Conservation (phyloP, 2,113 vertebrate genomes). For the Tachysurus fulvidraco region DNA sequence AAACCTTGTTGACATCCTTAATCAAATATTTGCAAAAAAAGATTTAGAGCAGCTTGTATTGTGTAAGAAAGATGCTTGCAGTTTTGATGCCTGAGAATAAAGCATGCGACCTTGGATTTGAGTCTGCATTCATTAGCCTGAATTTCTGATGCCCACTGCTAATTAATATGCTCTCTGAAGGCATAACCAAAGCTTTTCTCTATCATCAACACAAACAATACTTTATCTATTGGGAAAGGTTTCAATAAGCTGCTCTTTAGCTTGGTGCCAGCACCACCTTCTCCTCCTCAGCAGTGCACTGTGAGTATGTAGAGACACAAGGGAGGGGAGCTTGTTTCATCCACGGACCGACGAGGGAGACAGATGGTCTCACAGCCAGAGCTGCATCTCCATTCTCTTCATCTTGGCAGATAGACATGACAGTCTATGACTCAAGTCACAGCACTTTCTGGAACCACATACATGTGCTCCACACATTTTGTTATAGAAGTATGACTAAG, state of each 20-base stretch:
- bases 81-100: background rate
- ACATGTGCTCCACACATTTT: constrained; percentile 34
- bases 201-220: constrained; percentile 26
- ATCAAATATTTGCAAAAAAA: background rate
- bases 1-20: background rate
- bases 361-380: constrained; percentile 56
- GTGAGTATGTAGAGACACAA: constrained; percentile 48
- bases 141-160: background rate
- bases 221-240: constrained; percentile 37
- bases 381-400: constrained; percentile 41
- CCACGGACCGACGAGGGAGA: constrained; percentile 40
- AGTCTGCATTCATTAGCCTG: constrained; percentile 11
- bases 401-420: constrained; percentile 47
- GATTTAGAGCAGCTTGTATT: background rate
- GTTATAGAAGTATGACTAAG: constrained; percentile 34
- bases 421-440: constrained; percentile 53
- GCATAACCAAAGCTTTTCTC: constrained; percentile 21
- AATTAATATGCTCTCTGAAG: constrained; percentile 28
- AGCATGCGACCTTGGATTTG: background rate
- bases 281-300: constrained; percentile 42
- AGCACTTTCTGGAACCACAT: constrained; percentile 27
- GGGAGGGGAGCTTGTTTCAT: constrained; percentile 50
- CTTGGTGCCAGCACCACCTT: constrained; percentile 48
- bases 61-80: background rate
- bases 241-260: constrained; percentile 50